Base-by-base conservation (phyloP, 1,140 invertebrate genomes). In the Paraescarpia echinospica region DNA sequence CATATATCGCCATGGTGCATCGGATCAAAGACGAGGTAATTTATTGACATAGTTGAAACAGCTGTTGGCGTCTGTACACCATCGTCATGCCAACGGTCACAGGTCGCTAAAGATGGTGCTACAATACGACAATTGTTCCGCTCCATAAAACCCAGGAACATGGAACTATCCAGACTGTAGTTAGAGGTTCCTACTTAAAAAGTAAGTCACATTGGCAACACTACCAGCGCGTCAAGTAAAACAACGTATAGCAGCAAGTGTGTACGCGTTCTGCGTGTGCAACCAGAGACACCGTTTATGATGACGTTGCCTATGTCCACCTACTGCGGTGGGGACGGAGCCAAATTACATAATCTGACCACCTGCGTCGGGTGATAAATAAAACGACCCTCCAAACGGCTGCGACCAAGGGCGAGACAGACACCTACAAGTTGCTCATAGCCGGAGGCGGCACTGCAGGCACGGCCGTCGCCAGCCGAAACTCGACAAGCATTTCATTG, bases 401-500 rank as follows among this genome's bases (percentile, higher is more conserved):
- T 27, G 59, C 8, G 59, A 77, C 59, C 59, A 77, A 31, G 59
- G 59, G 22, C 22, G 22, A 18, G 59, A 77, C 59, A 31, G 59
- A 27, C 12, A 77, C 2, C 22, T 99, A 98, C 95, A 98, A 98
- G 96, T 95, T 99, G 41, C 95, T 99, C 27, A 97, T 99, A 12
- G 97, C 99, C 35, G 99, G 99, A 48, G 99, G 98, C n/a, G 99
- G 99, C 2, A 96, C 98, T 1, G 99, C 98, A n/a, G 99, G 99
- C 12, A 98, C 98, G 95, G 97, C 98, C 0, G 97, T 98, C 94
- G 98, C 98, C 48, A 97, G 98, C 34, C 97, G 35, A 97, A 97
- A 93, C 96, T 98, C 5, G 97, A 97, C 90, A 96, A 96, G 92
- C 96, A 97, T 93, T 96, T 97, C 93, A 97, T 99, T 89, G 97